These are phyloP conservation scores for Chaenodraco wilsoni DNA, from an alignment of 2,797 vertebrate species.

Conservation along the genomic window DNA sequence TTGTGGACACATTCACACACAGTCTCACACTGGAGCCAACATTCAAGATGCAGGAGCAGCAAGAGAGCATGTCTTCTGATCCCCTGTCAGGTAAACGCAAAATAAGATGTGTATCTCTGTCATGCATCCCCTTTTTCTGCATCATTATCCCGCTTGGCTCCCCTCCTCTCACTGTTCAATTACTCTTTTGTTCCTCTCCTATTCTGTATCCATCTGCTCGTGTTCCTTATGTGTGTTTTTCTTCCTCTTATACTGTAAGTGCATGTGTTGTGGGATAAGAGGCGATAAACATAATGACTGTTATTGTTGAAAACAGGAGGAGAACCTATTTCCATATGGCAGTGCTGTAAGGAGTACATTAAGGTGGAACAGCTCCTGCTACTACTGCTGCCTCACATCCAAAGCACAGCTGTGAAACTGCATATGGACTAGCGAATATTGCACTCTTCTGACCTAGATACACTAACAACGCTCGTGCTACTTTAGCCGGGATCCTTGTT, in stretches of 20 bases:
- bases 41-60: conserved; percentile 78
- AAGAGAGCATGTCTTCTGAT: conserved; percentile 76
- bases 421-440: conserved; percentile 46
- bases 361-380: conserved; percentile 55
- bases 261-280: conserved; percentile 31
- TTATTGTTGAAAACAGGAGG: conserved; percentile 38
- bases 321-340: conserved; percentile 55
- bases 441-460: conserved; percentile 73
- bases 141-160: conserved; percentile 21
- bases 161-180: conserved; percentile 24
- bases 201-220: conserved; percentile 27
- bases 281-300: conserved; percentile 27
- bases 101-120: conserved; percentile 20
- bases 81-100: conserved; percentile 80
- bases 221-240: conserved; percentile 8
- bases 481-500: conserved; percentile 24
- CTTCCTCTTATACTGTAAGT: conserved; percentile 9
- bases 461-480: conserved; percentile 38
- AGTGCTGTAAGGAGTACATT: conserved; percentile 31
- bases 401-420: conserved; percentile 57
- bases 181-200: conserved; percentile 20
- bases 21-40: conserved; percentile 57
- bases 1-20: conserved; percentile 53
- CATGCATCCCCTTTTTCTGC: conserved; percentile 20
- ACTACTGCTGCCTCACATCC: conserved; percentile 43